phyloP scores from a whole-genome alignment of 2,113 vertebrate genomes.

The human region DNA sequence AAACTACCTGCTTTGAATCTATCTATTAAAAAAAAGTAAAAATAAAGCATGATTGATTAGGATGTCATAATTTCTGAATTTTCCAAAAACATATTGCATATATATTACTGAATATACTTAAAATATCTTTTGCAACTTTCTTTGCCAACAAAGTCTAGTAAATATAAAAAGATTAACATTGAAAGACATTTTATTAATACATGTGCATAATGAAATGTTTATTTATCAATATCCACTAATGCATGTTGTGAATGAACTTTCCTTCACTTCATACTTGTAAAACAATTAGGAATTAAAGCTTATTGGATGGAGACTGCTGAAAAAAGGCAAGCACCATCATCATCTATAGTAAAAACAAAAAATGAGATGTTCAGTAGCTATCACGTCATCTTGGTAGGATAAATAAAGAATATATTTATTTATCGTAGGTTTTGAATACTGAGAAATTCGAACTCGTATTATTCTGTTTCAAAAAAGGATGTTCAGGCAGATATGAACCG shows the following conservation, averaged over 20 bases:
- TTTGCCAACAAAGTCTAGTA: conserved; percentile 42
- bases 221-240: neutral
- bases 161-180: conserved; percentile 29
- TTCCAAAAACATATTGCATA: neutral
- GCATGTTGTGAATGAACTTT: neutral
- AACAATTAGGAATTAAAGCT: conserved; percentile 33
- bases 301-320: neutral
- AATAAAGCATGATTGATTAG: neutral
- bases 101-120: neutral
- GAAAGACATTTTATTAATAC: conserved; percentile 26
- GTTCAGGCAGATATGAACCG: neutral
- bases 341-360: neutral
- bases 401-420: neutral
- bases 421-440: neutral
- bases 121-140: neutral
- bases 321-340: neutral
- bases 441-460: neutral
- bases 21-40: neutral
- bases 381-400: neutral
- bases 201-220: neutral
- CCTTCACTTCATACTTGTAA: conserved; percentile 23
- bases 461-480: neutral
- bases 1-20: neutral
- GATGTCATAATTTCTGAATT: neutral
- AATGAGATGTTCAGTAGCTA: neutral